phyloP scores from a whole-genome alignment of 2,888 invertebrate genomes.

The Ormyrus nitidulus region DNA sequence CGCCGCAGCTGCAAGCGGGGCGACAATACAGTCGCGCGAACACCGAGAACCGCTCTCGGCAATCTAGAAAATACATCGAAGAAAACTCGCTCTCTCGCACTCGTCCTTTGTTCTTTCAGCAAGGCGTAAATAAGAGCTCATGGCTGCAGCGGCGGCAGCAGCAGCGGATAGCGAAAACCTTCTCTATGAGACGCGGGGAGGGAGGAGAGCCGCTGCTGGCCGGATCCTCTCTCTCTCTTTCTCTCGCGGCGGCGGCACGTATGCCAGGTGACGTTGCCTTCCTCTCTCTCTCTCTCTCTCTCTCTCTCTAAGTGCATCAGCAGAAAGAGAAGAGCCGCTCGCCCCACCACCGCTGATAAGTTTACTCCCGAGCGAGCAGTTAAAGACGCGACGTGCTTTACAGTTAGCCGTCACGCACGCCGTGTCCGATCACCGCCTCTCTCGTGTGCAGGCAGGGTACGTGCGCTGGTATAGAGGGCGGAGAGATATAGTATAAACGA shows the following conservation, averaged over 20 bases:
- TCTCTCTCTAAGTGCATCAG: not conserved
- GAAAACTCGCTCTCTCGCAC: not conserved
- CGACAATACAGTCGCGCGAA: not conserved
- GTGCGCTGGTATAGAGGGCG: not conserved
- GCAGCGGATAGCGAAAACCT: slow-evolving; percentile 4
- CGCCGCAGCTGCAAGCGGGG: not conserved
- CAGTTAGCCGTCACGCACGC: slow-evolving; percentile 63
- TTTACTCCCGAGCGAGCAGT: slow-evolving; percentile 54
- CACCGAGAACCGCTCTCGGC: not conserved
- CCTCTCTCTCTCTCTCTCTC: slow-evolving; percentile 6
- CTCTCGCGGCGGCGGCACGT: not conserved
- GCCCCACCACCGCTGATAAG: slow-evolving; percentile 54
- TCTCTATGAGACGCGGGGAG: slow-evolving; percentile 8
- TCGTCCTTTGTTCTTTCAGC: slow-evolving; percentile 20
- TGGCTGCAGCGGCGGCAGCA: not conserved
- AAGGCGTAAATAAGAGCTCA: slow-evolving; percentile 37
- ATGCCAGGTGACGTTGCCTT: slow-evolving; percentile 40
- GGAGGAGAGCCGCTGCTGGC: not conserved
- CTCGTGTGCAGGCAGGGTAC: not conserved
- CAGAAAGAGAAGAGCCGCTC: not conserved
- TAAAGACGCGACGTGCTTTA: slow-evolving; percentile 60
- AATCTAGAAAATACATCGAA: not conserved
- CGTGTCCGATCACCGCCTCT: not conserved
- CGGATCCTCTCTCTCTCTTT: not conserved
- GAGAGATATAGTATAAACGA: not conserved